Percentiles rank a stretch among this genome's conserved stretches.
These are phyloP conservation scores for Pyralis farinalis DNA, from an alignment of 2,888 invertebrate species.

Conservation along the genomic window DNA sequence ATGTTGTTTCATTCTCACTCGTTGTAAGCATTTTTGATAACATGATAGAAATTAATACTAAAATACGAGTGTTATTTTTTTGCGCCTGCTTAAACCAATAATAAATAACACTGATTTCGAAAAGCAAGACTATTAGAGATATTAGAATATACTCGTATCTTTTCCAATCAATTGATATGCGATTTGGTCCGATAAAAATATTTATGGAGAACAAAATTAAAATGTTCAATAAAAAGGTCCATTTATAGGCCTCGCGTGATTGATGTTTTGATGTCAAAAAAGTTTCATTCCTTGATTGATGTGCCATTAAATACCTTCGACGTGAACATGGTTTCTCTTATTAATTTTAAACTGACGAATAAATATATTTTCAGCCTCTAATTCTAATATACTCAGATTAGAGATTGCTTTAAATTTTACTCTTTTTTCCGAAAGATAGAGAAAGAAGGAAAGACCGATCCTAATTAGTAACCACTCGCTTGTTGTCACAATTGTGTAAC, in stretches of 20 bases:
- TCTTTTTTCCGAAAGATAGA: too few relatives aligned
- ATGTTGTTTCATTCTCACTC: too few relatives aligned
- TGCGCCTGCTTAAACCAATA: background rate
- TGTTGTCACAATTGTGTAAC: too few relatives aligned
- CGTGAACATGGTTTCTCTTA: background rate
- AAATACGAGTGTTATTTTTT: too few relatives aligned
- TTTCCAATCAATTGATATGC: background rate
- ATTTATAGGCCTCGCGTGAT: constrained; percentile 2
- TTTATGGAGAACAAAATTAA: background rate
- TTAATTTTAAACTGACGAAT: background rate
- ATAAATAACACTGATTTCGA: background rate
- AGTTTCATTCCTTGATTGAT: constrained; percentile 8
- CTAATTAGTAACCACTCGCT: too few relatives aligned
- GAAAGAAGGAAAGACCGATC: too few relatives aligned
- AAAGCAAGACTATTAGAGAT: background rate
- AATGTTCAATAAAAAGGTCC: background rate
- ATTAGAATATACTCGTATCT: background rate
- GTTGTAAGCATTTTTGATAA: too few relatives aligned
- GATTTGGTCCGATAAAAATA: background rate
- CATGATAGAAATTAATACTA: too few relatives aligned
- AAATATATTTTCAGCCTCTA: too few relatives aligned
- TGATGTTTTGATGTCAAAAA: constrained; percentile 9
- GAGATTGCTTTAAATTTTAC: too few relatives aligned
- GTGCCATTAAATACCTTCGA: constrained; percentile 3
- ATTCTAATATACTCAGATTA: too few relatives aligned